Conservation (phyloP, 2,113 vertebrate species). For the Bambusicola thoracicus region DNA sequence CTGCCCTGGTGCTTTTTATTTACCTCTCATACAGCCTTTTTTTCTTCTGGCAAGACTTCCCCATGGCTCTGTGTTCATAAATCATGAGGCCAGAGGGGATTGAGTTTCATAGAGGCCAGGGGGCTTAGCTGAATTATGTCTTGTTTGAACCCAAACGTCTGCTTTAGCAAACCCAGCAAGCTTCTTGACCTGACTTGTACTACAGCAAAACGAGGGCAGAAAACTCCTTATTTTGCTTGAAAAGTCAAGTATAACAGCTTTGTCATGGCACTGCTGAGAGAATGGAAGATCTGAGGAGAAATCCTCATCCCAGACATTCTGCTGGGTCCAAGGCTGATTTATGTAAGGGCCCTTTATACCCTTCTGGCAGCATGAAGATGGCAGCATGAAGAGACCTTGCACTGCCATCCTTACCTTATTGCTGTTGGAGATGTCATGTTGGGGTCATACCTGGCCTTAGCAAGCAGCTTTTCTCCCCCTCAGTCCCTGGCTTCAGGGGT, state of each 20-base stretch:
- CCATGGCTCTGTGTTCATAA: slow-evolving; percentile 4
- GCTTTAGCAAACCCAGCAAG: slow-evolving; percentile 54
- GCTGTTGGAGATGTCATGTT: neutral
- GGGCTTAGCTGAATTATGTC: slow-evolving; percentile 43
- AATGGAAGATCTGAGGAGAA: slow-evolving; percentile 37
- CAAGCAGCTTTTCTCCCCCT: neutral
- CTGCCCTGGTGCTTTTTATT: neutral
- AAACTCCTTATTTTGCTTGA: neutral
- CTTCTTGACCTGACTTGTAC: slow-evolving; percentile 41
- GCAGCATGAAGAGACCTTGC: neutral
- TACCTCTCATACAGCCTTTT: neutral
- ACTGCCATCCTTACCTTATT: neutral
- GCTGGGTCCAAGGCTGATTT: neutral
- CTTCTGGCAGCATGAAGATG: neutral
- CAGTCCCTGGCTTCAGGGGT: neutral
- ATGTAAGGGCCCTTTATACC: neutral
- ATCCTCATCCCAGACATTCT: neutral
- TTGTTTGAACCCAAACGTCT: slow-evolving; percentile 53
- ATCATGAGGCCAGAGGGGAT: slow-evolving; percentile 41
- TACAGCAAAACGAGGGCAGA: neutral
- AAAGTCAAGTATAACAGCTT: neutral
- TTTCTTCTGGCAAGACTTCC: neutral
- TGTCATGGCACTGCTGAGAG: neutral
- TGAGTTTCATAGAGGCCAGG: slow-evolving; percentile 40
- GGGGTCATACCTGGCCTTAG: neutral